Base-by-base conservation (phyloP, 37 sponge, comb jelly and placozoan genomes). In the Oopsacas minuta region DNA sequence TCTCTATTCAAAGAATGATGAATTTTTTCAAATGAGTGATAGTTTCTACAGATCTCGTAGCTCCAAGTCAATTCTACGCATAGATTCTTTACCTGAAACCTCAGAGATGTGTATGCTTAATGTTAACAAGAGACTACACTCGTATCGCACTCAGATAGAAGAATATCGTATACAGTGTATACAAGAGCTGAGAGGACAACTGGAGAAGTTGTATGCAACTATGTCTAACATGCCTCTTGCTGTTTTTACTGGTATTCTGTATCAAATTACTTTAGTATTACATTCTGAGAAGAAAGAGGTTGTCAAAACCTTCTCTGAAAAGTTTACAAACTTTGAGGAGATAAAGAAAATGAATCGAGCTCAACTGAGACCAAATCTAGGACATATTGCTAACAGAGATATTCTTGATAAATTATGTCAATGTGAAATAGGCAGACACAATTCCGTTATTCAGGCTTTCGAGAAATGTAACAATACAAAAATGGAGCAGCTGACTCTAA, bases 141-240 rank as follows among this genome's bases (percentile, higher is more conserved):
- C 85, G 35, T 93, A 93, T 39, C 83, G 87, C 7, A 36, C 0
- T 32, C 95, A 94, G 82, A 84, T 88, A 37, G 95, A 94, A 82
- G 86, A 88, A 61, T 94, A 94, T 83, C 83, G 93, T 28, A 86
- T 88, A 10, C 36, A 85, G 37, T 92, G 93, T 61, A 92, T 92
- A 10, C 17, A 61, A 20, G 75, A 61, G 75, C 75, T 61, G 17
- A 61, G 75, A 12, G 20, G 28, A 25, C 75, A 61, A 34, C 22
- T 61, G 75, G 75, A 61, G 75, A 61, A n/a, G 22, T 34, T 61
- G 75, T 34, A 61, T n/a, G 22, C 17, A 3, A 61, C 30, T 3
- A 25, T 61, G 75, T 10, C 75, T 10, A 3, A 20, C 7, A 7
- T 61, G 75, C 75, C 75, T 3, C 30, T 61, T 3, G 75, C 75